Conservation (phyloP, 2,797 vertebrate species). For the Crax fasciolata region DNA sequence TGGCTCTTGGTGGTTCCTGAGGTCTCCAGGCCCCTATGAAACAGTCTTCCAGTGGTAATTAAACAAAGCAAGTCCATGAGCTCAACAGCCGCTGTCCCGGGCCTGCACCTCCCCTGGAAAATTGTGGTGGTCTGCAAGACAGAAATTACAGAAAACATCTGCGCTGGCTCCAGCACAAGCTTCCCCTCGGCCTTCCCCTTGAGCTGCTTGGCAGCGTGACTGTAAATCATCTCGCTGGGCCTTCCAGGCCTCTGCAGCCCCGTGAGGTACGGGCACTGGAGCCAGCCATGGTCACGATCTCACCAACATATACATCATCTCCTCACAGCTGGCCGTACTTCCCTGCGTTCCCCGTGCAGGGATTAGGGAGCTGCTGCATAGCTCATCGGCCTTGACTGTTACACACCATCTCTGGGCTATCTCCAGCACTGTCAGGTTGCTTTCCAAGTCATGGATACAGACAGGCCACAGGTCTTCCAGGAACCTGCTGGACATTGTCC, state of each 20-base stretch:
- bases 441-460: neutral
- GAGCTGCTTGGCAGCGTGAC: neutral
- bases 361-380: neutral
- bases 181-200: neutral
- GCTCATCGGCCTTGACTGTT: neutral
- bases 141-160: conserved; percentile 21
- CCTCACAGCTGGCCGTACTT: fast-evolving
- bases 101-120: conserved; percentile 32
- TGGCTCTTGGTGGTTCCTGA: neutral
- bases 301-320: neutral
- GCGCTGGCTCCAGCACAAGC: conserved; percentile 17
- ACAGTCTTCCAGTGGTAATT: neutral
- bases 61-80: conserved; percentile 15
- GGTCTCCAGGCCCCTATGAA: neutral
- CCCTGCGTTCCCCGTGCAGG: neutral
- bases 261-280: fast-evolving
- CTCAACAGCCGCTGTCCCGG: neutral
- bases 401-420: neutral
- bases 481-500: neutral
- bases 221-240: neutral
- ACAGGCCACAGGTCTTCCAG: neutral
- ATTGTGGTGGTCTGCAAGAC: neutral
- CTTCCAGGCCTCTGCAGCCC: neutral
- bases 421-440: neutral
- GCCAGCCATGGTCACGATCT: neutral